phyloP scores from a whole-genome alignment of 2,888 invertebrate genomes.

The Hypercompe scribonia region DNA sequence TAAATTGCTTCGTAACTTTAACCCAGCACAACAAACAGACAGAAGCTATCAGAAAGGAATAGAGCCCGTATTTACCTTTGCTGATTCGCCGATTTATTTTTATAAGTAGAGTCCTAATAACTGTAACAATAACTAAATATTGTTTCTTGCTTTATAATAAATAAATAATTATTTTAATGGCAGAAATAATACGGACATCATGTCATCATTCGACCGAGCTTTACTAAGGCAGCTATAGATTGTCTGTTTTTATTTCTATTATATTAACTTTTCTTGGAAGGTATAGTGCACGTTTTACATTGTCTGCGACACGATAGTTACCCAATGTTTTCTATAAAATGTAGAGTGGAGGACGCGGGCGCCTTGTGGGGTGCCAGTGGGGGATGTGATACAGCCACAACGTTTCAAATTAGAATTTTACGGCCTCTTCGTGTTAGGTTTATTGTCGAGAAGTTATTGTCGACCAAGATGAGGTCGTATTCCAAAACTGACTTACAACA shows the following conservation, averaged over 20 bases:
- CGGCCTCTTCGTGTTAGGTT: slow-evolving; percentile 85
- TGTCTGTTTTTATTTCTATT: neutral
- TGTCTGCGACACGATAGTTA: slow-evolving; percentile 6
- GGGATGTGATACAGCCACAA: slow-evolving; percentile 54
- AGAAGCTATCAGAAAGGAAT: too few species aligned
- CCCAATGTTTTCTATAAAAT: slow-evolving; percentile 29
- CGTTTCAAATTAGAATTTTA: slow-evolving; percentile 84
- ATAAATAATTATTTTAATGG: neutral
- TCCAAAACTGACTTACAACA: slow-evolving; percentile 83
- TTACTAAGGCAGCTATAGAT: neutral
- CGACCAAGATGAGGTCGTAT: slow-evolving; percentile 83
- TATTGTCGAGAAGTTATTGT: slow-evolving; percentile 82
- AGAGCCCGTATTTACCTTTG: neutral
- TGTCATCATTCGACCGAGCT: neutral
- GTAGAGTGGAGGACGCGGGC: slow-evolving; percentile 49
- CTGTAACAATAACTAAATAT: neutral
- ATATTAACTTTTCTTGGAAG: slow-evolving; percentile 10
- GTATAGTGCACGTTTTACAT: slow-evolving; percentile 10
- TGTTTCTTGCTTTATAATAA: neutral
- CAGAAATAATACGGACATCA: neutral
- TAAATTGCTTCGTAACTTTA: neutral
- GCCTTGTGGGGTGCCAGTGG: slow-evolving; percentile 53
- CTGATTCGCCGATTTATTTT: neutral
- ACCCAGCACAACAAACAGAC: neutral
- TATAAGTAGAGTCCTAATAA: neutral